Base-by-base conservation (phyloP, 1,140 invertebrate species). In the Eubasilissa regina region DNA sequence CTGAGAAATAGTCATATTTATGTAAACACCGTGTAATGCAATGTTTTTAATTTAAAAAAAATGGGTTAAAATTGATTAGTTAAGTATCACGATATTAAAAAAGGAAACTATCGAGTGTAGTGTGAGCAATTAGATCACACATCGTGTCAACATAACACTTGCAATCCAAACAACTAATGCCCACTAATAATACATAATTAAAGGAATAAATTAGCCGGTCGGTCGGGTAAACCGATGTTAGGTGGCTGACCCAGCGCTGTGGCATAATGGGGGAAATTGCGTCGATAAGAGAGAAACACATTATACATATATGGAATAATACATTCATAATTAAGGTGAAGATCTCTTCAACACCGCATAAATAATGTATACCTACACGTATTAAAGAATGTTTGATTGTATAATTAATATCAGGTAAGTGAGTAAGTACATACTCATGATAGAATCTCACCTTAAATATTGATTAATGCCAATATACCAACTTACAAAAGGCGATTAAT, bases 81-180 rank as follows among this genome's bases (percentile, higher is more conserved):
- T 11, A 58, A 3, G 11, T 51, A 58, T 19, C 55, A 58, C 55
- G 13, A 17, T 19, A 58, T 58, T 15, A 58, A n/a, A 58, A n/a
- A 21, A 15, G 21, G 55, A 58, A 11, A 58, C 1, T 15, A 6
- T 35, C 6, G 53, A 19, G 55, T 19, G 13, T 58, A 62, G 19
- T 62, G 35, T 44, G 19, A 12, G 78, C 77, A 79, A 82, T 82
- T 82, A 79, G 74, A 62, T 66, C 17, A 47, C 56, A 66, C 80
- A 81, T 76, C 77, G 68, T 79, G 80, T 82, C 77, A 82, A 82
- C 80, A 79, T 72, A 45, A 64, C 77, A 77, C 80, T 77, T 75
- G 64, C 53, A 82, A 79, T 58, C 43, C 77, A 82, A 82, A 82
- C 77, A 79, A 77, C 74, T 79, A 82, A 82, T 74, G 55, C 74